Evolutionary conservation across 2,888 invertebrate genomes (phyloP), one percentile per base, ranked within the genome.

Genomic region (Lagria hirta): DNA sequence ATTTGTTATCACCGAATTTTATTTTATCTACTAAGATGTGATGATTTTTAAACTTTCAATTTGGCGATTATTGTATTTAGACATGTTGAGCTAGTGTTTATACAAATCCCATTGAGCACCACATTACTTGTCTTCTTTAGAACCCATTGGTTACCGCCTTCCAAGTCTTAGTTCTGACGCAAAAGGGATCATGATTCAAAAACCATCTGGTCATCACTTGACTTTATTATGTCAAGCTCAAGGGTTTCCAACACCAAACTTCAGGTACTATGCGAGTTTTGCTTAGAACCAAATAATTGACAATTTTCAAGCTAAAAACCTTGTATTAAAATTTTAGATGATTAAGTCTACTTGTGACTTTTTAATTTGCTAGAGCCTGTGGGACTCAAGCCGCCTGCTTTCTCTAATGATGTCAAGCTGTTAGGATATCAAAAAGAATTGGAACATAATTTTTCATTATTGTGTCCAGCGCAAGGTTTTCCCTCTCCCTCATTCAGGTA

Each of bases 401-500:
- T 86, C 69, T 82, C 83, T 43, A 79, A 78, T 55, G 84, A 83
- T 61, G 77, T 81, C 50, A 79, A 83, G 68, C 80, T 80, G 67
- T 79, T 81, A 56, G 82, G 82, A 69, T 84, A 83, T 69, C 81
- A 80, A 66, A 78, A 84, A 68, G 74, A 72, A 61, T 75, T 74
- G 49, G 77, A 76, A 54, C 79, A 79, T 63, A 78, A 79, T 64
- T 79, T 87, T 66, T 82, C 82, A 32, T 70, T 86, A 56, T 76
- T 85, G 65, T 87, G 86, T 70, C 85, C 84, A 69, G 84, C 86
- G 54, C 87, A 88, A 77, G 87, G 84, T 59, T 84, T 80, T 71
- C 87, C 87, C 13, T 59, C 63, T 38, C 70, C 69, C n/a, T 65
- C 73, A 45, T 81, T 75, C 73, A 81, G 81, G 82, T 83, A 33